These are phyloP conservation scores for Patiria miniata DNA, from an alignment of 35 echinoderm and acorn worm species.

Conservation along the genomic window DNA sequence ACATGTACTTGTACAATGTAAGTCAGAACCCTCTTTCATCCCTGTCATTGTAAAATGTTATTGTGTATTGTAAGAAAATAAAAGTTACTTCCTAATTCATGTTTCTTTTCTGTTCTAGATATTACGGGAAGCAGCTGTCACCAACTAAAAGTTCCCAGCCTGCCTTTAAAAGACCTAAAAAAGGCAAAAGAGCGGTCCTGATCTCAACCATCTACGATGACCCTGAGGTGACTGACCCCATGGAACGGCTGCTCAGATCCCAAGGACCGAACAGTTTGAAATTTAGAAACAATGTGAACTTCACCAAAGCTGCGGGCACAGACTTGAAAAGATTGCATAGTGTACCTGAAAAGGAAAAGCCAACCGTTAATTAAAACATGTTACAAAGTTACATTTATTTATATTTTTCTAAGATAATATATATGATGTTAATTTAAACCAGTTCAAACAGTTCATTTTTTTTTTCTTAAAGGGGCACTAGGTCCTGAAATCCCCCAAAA, in stretches of 20 bases:
- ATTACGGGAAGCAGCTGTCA: constrained; percentile 76
- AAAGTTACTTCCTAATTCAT: neutral
- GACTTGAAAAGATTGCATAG: neutral
- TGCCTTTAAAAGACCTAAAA: constrained; percentile 5
- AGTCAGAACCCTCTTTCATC: too few species aligned
- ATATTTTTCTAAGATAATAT: neutral
- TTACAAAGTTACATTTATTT: neutral
- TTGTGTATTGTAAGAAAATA: too few species aligned
- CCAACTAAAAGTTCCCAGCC: neutral
- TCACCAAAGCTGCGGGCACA: constrained; percentile 32
- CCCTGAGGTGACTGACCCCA: constrained; percentile 56
- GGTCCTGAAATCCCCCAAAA: too few species aligned
- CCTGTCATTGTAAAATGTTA: too few species aligned
- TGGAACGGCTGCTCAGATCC: constrained; percentile 63
- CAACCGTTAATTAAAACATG: neutral
- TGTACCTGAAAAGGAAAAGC: neutral
- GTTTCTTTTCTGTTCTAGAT: constrained; percentile 39
- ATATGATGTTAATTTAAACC: neutral
- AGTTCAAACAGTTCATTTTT: neutral
- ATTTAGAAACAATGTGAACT: constrained; percentile 66
- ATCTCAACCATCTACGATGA: constrained; percentile 90
- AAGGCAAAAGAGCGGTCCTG: constrained; percentile 46
- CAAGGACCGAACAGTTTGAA: constrained; percentile 69
- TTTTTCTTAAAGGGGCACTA: too few species aligned
- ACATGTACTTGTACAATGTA: too few species aligned